phyloP scores from a whole-genome alignment of 2,113 vertebrate species.

The Ptilorrhoa leucosticta region DNA sequence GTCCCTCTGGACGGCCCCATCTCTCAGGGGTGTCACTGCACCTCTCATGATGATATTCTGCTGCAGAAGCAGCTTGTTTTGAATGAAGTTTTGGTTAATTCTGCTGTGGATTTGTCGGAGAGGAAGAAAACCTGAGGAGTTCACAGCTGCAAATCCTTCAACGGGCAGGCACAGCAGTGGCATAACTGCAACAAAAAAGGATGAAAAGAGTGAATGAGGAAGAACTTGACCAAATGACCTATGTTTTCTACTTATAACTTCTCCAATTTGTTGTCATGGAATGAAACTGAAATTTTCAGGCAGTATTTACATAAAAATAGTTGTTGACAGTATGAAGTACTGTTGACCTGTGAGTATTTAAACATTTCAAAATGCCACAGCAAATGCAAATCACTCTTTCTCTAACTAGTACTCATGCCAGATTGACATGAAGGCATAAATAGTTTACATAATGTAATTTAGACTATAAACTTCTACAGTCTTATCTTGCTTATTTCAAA shows the following conservation, averaged over 20 bases:
- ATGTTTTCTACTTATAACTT: background rate
- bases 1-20: background rate
- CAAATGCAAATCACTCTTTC: background rate
- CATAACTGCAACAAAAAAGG: background rate
- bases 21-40: background rate
- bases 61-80: background rate
- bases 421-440: background rate
- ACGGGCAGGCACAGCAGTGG: accelerated
- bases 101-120: background rate
- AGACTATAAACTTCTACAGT: background rate
- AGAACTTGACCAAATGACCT: background rate
- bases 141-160: background rate
- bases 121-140: background rate
- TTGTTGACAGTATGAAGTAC: accelerated
- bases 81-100: background rate
- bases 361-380: background rate
- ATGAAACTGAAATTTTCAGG: background rate
- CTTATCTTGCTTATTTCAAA: background rate
- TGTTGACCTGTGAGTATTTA: background rate
- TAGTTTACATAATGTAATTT: background rate
- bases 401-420: background rate
- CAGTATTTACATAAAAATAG: background rate
- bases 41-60: background rate
- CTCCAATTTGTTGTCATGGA: background rate
- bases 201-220: background rate